These are phyloP conservation scores for Gibbula magus DNA, from an alignment of 2,888 invertebrate species.

Conservation along the genomic window DNA sequence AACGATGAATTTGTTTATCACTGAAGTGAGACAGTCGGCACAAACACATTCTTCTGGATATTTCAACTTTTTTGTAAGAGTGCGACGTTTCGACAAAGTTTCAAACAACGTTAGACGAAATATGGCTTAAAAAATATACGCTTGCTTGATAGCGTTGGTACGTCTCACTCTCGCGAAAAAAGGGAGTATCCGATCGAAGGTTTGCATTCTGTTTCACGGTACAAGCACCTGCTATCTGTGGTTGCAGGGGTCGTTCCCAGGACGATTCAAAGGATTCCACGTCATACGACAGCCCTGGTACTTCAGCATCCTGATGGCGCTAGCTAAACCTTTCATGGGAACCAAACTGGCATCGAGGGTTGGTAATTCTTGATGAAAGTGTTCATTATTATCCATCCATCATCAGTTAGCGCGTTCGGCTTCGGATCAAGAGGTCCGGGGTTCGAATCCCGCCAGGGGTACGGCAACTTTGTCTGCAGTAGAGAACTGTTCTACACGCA, in stretches of 20 bases:
- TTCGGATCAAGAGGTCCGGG: no score
- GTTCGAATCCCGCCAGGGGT: no score
- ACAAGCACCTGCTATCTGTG: background rate
- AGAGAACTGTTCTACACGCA: no score
- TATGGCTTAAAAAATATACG: background rate
- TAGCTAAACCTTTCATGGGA: conserved; percentile 25
- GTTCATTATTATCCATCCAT: background rate
- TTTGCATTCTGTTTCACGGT: background rate
- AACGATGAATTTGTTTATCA: no score
- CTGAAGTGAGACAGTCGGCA: no score
- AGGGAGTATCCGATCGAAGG: background rate
- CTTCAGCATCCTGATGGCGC: conserved; percentile 19
- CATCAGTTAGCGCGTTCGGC: no score
- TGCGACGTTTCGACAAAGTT: no score
- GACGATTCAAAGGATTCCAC: conserved; percentile 25
- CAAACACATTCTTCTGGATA: no score
- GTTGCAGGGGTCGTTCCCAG: conserved; percentile 25
- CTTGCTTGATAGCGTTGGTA: background rate
- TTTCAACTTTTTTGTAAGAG: no score
- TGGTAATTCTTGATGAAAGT: background rate
- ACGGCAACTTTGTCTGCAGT: no score
- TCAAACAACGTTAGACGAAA: no score
- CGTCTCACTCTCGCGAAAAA: background rate
- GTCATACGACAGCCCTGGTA: conserved; percentile 28
- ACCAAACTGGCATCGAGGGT: conserved; percentile 24